Percentiles rank a stretch among this genome's conserved stretches.
These are phyloP conservation scores for Poeciliopsis paucimaculata DNA, from an alignment of 2,797 vertebrate species.

Conservation along the genomic window DNA sequence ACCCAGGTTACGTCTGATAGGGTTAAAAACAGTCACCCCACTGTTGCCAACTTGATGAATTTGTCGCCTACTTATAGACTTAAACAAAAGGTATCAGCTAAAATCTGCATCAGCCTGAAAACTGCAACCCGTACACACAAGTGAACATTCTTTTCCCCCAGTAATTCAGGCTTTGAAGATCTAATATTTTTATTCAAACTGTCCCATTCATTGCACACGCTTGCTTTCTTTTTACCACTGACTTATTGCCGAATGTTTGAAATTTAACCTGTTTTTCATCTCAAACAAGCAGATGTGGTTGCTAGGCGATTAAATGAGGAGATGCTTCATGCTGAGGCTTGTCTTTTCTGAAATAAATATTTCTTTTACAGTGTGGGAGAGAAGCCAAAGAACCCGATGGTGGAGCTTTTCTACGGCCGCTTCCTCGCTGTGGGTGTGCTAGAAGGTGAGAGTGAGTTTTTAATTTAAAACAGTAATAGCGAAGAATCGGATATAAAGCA, in stretches of 20 bases:
- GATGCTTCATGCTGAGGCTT: neutral
- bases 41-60: neutral
- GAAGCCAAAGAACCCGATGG: slow-evolving; percentile 99
- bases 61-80: neutral
- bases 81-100: neutral
- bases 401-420: slow-evolving; percentile 96
- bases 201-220: neutral
- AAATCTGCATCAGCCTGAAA: neutral
- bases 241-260: neutral
- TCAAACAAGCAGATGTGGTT: neutral
- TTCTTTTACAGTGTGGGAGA: slow-evolving; percentile 88
- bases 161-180: neutral
- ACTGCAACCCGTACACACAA: neutral
- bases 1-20: neutral
- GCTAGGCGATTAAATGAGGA: neutral
- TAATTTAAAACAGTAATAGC: slow-evolving; percentile 33
- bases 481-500: slow-evolving; percentile 33
- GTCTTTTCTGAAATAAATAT: neutral
- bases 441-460: slow-evolving; percentile 85
- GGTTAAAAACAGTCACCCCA: neutral
- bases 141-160: neutral
- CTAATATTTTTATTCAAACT: neutral
- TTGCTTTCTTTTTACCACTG: neutral
- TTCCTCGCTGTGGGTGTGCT: slow-evolving; percentile 96
- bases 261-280: neutral